Evolutionary conservation across 2,113 vertebrate species (phyloP).

Genomic region (Atlantisia rogersi): DNA sequence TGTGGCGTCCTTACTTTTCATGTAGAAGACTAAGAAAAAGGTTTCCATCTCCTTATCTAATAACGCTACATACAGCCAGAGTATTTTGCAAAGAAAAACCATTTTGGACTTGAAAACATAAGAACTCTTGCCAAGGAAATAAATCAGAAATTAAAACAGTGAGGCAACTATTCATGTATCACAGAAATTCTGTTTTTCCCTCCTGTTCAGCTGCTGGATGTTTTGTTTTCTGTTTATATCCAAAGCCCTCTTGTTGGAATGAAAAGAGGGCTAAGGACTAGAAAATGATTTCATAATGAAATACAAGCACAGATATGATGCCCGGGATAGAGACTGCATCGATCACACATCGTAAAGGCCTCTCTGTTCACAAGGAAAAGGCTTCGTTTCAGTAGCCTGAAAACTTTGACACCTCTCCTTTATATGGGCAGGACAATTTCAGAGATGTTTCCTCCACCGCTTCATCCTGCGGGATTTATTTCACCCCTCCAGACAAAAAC

Average conservation of each 20-base stretch:
- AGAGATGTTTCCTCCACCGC: neutral
- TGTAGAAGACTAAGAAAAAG: neutral
- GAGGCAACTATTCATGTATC: neutral
- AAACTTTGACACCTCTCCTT: neutral
- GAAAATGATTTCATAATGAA: neutral
- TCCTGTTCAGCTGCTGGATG: neutral
- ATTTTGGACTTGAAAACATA: accelerated
- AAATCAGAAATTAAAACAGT: neutral
- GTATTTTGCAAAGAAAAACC: neutral
- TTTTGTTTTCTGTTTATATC: neutral
- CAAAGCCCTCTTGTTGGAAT: neutral
- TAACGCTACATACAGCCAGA: neutral
- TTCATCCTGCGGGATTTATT: neutral
- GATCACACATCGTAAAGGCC: neutral
- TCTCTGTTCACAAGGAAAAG: neutral
- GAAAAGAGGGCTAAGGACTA: neutral
- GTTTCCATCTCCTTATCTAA: neutral
- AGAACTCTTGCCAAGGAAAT: neutral
- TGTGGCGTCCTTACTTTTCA: neutral
- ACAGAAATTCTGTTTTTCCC: neutral
- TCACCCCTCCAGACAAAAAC: neutral
- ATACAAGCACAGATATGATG: neutral
- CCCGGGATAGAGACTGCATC: neutral
- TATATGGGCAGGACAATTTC: neutral
- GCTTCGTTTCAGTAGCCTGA: neutral